phyloP scores from a whole-genome alignment of 2,888 invertebrate genomes.

The Biston betularia region DNA sequence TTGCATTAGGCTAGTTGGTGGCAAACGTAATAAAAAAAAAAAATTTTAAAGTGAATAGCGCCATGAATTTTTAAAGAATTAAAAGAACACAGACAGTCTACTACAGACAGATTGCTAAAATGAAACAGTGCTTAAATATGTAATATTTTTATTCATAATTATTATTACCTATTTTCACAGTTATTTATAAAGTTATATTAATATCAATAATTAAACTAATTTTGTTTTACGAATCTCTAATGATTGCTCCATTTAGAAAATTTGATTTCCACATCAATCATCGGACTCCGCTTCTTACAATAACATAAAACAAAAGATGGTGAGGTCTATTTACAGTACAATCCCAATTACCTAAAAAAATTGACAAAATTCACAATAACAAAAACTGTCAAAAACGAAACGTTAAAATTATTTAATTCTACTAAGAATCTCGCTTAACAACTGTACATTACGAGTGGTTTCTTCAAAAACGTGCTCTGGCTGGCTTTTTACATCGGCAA shows the following conservation, averaged over 20 bases:
- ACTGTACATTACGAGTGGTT: constrained; percentile 85
- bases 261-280: constrained; percentile 85
- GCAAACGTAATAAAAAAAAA: no score
- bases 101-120: constrained; percentile 51
- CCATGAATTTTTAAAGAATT: no score
- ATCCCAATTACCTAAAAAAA: constrained; percentile 90
- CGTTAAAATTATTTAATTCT: constrained; percentile 82
- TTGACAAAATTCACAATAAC: constrained; percentile 89
- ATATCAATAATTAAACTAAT: constrained; percentile 86
- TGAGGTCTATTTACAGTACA: constrained; percentile 87
- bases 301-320: constrained; percentile 81
- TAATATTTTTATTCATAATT: constrained; percentile 86
- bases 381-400: constrained; percentile 82
- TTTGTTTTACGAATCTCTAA: constrained; percentile 84
- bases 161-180: constrained; percentile 87
- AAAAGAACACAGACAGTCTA: no score
- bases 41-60: no score
- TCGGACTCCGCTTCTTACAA: constrained; percentile 77
- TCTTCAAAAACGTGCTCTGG: constrained; percentile 77
- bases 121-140: constrained; percentile 82
- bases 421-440: constrained; percentile 83
- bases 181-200: constrained; percentile 87
- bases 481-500: constrained; percentile 65
- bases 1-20: no score
- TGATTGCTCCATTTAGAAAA: constrained; percentile 86